A percentile compares a stretch with the other conserved stretches of the same genome.
Evolutionary conservation across 2,113 vertebrate species (phyloP).

Genomic region (Myiozetetes cayanensis): DNA sequence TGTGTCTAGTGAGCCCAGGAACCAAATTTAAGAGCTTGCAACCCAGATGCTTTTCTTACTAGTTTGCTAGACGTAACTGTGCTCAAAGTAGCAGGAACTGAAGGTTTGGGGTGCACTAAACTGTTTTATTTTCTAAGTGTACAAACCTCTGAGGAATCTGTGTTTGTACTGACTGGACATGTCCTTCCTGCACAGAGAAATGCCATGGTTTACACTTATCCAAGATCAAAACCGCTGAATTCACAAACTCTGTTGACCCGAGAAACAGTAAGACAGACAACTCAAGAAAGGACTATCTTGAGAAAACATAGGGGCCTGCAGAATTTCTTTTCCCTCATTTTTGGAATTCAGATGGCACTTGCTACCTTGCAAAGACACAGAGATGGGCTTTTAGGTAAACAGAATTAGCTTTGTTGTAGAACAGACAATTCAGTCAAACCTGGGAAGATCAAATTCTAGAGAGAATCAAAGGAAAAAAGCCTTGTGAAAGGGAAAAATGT

Average conservation of each 20-base stretch:
- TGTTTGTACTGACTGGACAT: background rate
- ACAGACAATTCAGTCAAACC: background rate
- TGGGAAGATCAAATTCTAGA: background rate
- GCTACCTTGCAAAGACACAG: background rate
- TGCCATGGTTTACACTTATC: background rate
- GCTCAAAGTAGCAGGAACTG: background rate
- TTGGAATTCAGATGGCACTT: background rate
- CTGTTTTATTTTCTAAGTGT: background rate
- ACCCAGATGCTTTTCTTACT: background rate
- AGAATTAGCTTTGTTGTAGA: background rate
- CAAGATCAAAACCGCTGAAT: background rate
- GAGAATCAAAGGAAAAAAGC: background rate
- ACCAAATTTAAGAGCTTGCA: background rate
- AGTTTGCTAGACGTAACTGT: background rate
- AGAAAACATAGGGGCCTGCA: background rate
- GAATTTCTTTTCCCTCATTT: background rate
- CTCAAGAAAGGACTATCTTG: background rate
- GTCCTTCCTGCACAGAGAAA: background rate
- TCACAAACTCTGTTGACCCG: background rate
- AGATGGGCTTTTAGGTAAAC: background rate
- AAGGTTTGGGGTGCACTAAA: background rate
- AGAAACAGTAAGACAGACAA: background rate
- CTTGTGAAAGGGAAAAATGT: background rate
- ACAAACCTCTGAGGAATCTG: background rate
- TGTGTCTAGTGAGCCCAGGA: background rate